Base-by-base conservation (phyloP, 2,888 invertebrate genomes). In the Cartodere bifasciata region DNA sequence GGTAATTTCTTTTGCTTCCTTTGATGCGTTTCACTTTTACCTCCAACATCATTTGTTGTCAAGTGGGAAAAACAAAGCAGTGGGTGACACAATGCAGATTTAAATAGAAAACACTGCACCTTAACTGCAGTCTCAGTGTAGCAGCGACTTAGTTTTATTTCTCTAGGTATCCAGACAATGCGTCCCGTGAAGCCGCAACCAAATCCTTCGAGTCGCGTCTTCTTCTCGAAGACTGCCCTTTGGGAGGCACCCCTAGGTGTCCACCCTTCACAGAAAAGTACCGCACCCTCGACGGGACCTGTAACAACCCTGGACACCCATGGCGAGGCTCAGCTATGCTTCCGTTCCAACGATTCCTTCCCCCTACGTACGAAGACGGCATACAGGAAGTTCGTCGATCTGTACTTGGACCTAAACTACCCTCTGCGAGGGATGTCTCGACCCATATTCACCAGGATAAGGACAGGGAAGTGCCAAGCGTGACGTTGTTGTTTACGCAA, bases 241-340 rank as follows among this genome's bases (percentile, higher is more conserved):
- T 73, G 2, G 64, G 70, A 25, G 75, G 73, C 7, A 58, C 64
- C 3, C 79, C 80, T 0, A 68, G 70, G 41, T 85, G 84, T 50
- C 71, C 77, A 30, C 67, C 75, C 4, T 77, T 79, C 14, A 70
- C 77, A 10, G 70, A 69, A 48, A 62, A 76, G 37, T 91, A 85
- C 59, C 73, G 90, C 30, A 84, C 85, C 1, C 73, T 83, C 31
- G 87, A 88, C 51, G 91, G 91, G 17, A 83, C 85, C 17, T 91
- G 91, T 60, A 91, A 91, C 60, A 90, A 91, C 60, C 59, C 75
- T 29, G 65, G 68, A 30, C 67, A 80, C 29, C 75, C 76, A 1
- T 71, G 82, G 55, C 81, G 81, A 75, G 90, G 90, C 1, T 75
- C 85, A 4, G 72, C 85, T 2, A 75, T 85, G 67, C 75, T 82